Evolutionary conservation across 2,888 invertebrate species (phyloP), one percentile per base, ranked within the genome.

Genomic region (Diachrysia chrysitis): DNA sequence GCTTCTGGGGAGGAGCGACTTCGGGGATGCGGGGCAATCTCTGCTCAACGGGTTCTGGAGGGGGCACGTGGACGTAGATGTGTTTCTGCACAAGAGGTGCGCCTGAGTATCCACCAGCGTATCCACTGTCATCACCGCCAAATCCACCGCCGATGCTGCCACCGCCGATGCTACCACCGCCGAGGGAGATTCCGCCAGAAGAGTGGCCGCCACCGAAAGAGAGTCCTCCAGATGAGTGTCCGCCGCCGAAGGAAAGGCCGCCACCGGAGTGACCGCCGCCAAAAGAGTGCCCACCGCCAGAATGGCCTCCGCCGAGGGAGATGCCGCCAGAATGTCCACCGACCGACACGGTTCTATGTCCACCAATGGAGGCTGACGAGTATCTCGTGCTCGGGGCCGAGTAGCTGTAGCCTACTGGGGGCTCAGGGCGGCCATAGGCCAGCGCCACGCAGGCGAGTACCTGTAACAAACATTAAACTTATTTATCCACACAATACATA

Each of bases 11-110:
- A 78, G 97, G 97, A 58, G 97, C 97, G 0, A 97, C 95, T 19
- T 96, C 96, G 6, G 94, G 92, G 81, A 97, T 96, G 83, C 97
- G 96, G 75, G 96, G 96, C 62, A 96, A 96, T 83, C 96, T 96
- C 85, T 96, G 96, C 86, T 97, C 97, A 83, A 97, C 97, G n/a
- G 97, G 98, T 92, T 98, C 98, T 96, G 97, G 98, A 87, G 98
- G 98, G 60, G 98, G 98, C 16, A 98, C 98, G 90, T 98, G 98
- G 6, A 98, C 98, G 96, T 98, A 98, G 91, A 98, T 98, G 96
- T 98, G 98, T 88, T 98, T 98, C 89, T 98, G 98, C 78, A 98
- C 97, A 54, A 97, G 95, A 82, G 97, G 96, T 79, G 96, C 96
- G 53, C 95, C 95, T 54, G 93, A 93, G 82, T 90, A 93, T 21